These are phyloP conservation scores for Parnassius apollo DNA, from an alignment of 2,888 invertebrate genomes.

Conservation along the genomic window DNA sequence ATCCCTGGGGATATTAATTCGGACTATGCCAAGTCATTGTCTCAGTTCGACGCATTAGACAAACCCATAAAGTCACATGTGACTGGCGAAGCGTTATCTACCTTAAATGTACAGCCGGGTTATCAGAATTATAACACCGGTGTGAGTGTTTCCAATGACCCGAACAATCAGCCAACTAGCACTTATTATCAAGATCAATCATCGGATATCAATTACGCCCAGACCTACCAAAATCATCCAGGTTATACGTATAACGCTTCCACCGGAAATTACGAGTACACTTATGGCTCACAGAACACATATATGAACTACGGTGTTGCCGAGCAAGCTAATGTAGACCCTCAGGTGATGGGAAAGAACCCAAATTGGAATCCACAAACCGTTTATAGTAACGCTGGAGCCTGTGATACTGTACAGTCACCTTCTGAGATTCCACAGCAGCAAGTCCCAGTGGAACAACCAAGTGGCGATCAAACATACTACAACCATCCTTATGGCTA, in stretches of 20 bases:
- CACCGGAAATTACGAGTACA: slow-evolving; percentile 82
- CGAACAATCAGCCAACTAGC: slow-evolving; percentile 41
- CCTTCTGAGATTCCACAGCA: slow-evolving; percentile 59
- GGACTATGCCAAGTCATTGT: slow-evolving; percentile 38
- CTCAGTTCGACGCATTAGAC: slow-evolving; percentile 60
- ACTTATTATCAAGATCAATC: slow-evolving; percentile 43
- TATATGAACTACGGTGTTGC: slow-evolving; percentile 43
- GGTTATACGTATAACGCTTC: slow-evolving; percentile 81
- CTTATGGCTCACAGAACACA: slow-evolving; percentile 81
- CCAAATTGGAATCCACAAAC: slow-evolving; percentile 53
- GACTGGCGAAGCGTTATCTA: slow-evolving; percentile 62
- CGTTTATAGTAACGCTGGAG: slow-evolving; percentile 74
- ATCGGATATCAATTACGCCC: slow-evolving; percentile 43
- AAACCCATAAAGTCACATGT: slow-evolving; percentile 72
- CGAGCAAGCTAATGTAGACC: slow-evolving; percentile 45
- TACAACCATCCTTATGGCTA: slow-evolving; percentile 78
- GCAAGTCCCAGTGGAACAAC: slow-evolving; percentile 34
- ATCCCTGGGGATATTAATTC: slow-evolving; percentile 31
- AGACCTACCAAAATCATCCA: slow-evolving; percentile 78
- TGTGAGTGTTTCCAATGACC: slow-evolving; percentile 40
- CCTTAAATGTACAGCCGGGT: slow-evolving; percentile 31
- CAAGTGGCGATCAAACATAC: slow-evolving; percentile 52
- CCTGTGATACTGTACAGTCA: slow-evolving; percentile 69
- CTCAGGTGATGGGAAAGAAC: slow-evolving; percentile 47
- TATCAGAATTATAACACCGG: slow-evolving; percentile 36